A percentile compares a stretch with the other conserved stretches of the same genome.
These are phyloP conservation scores for Troglohyphantes excavatus DNA, from an alignment of 2,888 invertebrate genomes.

Conservation along the genomic window DNA sequence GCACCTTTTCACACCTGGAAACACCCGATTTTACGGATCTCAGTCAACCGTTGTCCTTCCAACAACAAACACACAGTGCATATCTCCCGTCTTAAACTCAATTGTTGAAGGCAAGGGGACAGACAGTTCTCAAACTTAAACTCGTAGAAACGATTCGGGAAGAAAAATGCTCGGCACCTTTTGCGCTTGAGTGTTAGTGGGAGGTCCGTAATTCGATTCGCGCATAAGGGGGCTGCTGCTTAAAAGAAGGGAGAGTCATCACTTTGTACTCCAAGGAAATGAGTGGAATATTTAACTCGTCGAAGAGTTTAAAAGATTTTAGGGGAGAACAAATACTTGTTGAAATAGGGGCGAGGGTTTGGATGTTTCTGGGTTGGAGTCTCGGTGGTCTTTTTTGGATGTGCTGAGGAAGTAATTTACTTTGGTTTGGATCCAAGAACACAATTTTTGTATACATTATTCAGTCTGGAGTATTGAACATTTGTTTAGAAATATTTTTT, in stretches of 20 bases:
- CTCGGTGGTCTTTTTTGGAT: too few relatives aligned
- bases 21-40: constrained; percentile 45
- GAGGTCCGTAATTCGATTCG: constrained; percentile 9
- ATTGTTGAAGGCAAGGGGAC: background rate
- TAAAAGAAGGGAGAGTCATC: background rate
- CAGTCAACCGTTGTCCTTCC: constrained; percentile 25
- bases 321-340: background rate
- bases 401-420: too few relatives aligned
- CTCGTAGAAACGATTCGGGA: too few relatives aligned
- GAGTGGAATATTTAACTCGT: constrained; percentile 7
- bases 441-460: too few relatives aligned
- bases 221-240: too few relatives aligned
- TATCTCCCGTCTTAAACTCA: constrained; percentile 17
- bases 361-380: too few relatives aligned
- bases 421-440: too few relatives aligned
- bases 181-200: background rate
- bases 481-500: too few relatives aligned
- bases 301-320: background rate
- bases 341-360: background rate
- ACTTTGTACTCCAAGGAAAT: constrained; percentile 2
- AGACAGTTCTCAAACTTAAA: background rate
- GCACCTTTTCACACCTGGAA: constrained; percentile 3
- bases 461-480: too few relatives aligned
- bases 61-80: constrained; percentile 11
- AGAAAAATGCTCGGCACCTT: background rate